Base-by-base conservation (phyloP, 2,888 invertebrate species). In the Patella depressa region DNA sequence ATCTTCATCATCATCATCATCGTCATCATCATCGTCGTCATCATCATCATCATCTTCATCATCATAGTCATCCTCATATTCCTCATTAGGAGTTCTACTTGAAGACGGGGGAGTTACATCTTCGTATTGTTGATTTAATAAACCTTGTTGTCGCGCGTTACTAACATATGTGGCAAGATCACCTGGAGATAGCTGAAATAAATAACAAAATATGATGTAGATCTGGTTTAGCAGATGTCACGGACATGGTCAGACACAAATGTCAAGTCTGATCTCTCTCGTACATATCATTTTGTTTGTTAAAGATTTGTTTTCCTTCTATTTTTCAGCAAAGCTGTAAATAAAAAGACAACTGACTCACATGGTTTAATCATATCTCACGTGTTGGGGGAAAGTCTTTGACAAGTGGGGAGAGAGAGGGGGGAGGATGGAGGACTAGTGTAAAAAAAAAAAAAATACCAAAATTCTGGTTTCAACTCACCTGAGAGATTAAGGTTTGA, bases 21-120 rank as follows among this genome's bases (percentile, higher is more conserved):
- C 84, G 17, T 85, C 84, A 69, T 84, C 83, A 14, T 82, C 82
- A n/a, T 81, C 83, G 34, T 85, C 79, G 17, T 81, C 84, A n/a
- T 85, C 84, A 7, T 84, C 85, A 34, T 83, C 85, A 2, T 83
- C 80, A 12, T 77, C 76, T 5, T 82, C 81, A 53, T 82, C 81
- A n/a, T 81, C 78, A 3, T 81, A 78, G 14, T 82, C 78, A 11
- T 79, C 81, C 7, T 79, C 80, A 14, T 79, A 79, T 12, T 72
- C 74, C 14, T 80, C 79, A 3, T 80, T 77, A 17, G 75, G 79
- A 24, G 78, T 75, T 15, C 73, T 77, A 29, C 74, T 73, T 14
- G 81, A 78, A 14, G 80, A 76, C 19, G 81, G 77, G 14, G 83
- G 81, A 53, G 83, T 80, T 14, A 83, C 79, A 12, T 82, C 79